Evolutionary conservation across 2,888 invertebrate genomes (phyloP).

Genomic region (Omphaloscelis lunosa): DNA sequence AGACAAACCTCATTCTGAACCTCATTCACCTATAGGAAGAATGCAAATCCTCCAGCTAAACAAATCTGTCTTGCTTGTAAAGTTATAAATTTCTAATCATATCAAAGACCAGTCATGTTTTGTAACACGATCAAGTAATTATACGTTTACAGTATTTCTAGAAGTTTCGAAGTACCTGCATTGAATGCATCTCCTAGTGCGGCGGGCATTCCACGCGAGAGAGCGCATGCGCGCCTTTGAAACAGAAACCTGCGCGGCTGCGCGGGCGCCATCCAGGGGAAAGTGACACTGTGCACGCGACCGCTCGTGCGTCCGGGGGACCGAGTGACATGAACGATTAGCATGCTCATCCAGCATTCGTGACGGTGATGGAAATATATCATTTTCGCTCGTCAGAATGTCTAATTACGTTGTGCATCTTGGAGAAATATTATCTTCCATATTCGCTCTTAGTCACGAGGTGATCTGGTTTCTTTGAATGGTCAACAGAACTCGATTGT

Average conservation of each 20-base stretch:
- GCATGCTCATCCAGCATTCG: constrained; percentile 69
- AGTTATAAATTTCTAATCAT: constrained; percentile 12
- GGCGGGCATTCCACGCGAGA: constrained; percentile 82
- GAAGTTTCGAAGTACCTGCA: constrained; percentile 67
- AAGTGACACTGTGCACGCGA: constrained; percentile 86
- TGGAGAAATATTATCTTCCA: constrained; percentile 25
- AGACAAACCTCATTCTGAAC: neutral
- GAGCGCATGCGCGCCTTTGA: constrained; percentile 81
- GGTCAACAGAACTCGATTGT: neutral
- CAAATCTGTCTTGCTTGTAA: neutral
- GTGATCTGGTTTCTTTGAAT: neutral
- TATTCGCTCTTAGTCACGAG: neutral
- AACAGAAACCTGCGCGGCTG: constrained; percentile 82
- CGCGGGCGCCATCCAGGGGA: constrained; percentile 78
- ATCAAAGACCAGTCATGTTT: constrained; percentile 36
- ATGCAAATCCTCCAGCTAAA: neutral
- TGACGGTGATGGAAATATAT: constrained; percentile 52
- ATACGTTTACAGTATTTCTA: constrained; percentile 55
- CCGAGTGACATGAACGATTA: constrained; percentile 78
- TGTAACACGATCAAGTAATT: constrained; percentile 41
- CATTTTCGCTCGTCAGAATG: constrained; percentile 40
- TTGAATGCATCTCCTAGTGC: constrained; percentile 65
- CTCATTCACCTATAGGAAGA: neutral
- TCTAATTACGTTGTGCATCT: constrained; percentile 30
- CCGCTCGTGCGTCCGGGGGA: constrained; percentile 74